Evolutionary conservation across 2,113 vertebrate genomes (phyloP).

Genomic region (Microtus pennsylvanicus): DNA sequence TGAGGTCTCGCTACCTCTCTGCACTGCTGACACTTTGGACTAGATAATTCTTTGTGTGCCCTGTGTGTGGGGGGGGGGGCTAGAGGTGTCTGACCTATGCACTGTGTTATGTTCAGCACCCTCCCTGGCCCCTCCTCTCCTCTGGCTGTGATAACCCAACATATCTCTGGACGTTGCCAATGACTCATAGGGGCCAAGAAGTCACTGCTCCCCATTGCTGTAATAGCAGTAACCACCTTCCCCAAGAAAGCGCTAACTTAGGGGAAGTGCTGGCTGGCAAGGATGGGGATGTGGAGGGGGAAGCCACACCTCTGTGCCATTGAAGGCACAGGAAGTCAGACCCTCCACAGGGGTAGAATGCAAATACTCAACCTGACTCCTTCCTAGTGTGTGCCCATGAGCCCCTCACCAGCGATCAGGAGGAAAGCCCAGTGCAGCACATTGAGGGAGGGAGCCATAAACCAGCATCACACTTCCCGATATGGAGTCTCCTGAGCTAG

Average conservation of each 20-base stretch:
- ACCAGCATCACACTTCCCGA: background rate
- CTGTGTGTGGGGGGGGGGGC: background rate
- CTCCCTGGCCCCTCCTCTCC: background rate
- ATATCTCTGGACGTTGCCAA: background rate
- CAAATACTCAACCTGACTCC: background rate
- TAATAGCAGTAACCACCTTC: background rate
- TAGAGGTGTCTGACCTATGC: background rate
- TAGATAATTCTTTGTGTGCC: background rate
- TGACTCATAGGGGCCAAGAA: background rate
- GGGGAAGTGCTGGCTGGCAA: background rate
- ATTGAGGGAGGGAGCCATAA: background rate
- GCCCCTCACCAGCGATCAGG: background rate
- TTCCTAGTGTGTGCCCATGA: background rate
- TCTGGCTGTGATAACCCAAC: background rate
- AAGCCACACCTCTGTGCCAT: background rate
- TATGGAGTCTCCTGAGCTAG: no score
- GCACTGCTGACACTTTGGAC: background rate
- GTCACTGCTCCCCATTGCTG: background rate
- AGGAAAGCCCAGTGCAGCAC: background rate
- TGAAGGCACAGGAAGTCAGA: background rate
- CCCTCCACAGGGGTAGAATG: background rate
- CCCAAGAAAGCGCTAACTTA: background rate
- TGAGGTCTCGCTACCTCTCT: background rate
- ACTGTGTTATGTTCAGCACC: background rate
- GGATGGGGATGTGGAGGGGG: background rate